Evolutionary conservation across 1,140 invertebrate genomes (phyloP), one percentile per base, ranked within the genome.

Genomic region (Musca domestica): DNA sequence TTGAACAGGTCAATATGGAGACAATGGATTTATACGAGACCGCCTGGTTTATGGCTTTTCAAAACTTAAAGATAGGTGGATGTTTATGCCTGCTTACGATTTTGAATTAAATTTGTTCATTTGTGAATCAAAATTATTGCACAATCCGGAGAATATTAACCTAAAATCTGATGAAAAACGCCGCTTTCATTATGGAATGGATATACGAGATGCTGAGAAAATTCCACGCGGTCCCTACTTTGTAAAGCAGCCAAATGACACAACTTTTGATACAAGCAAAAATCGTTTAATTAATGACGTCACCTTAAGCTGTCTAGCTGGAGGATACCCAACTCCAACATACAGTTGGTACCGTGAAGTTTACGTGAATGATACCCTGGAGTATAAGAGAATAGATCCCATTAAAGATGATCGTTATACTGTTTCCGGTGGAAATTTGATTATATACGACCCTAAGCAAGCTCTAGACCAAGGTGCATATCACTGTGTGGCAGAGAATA

Each of bases 341-440:
- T 99, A 98, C 80, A 87, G 91, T 76, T 98, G 95, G 95, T 98
- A 88, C 75, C 90, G 91, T 74, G 94, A 96, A 85, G 88, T 92
- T 72, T 95, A 93, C 82, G 87, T 91, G 74, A 90, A 93, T 74
- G 91, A 94, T 76, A 85, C 85, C 30, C 76, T 93, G 3, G 82
- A 90, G 69, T 88, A 88, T 14, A 85, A 81, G 46, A 85, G 85
- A 78, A 93, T 97, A 71, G 88, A 97, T 83, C 93, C 92, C 0
- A 74, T 96, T 54, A 70, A 70, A 22, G 88, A 95, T 77, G 74
- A 76, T 17, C 87, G 92, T 63, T 94, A 92, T 76, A 96, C 95
- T 2, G 81, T 97, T 9, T 96, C 93, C 76, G 95, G 95, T 72
- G 96, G 96, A 41, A 91, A 90, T 63, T 82, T 98, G 0, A 95